phyloP scores from a whole-genome alignment of 1,140 invertebrate genomes.

The Thaumatotibia leucotreta region DNA sequence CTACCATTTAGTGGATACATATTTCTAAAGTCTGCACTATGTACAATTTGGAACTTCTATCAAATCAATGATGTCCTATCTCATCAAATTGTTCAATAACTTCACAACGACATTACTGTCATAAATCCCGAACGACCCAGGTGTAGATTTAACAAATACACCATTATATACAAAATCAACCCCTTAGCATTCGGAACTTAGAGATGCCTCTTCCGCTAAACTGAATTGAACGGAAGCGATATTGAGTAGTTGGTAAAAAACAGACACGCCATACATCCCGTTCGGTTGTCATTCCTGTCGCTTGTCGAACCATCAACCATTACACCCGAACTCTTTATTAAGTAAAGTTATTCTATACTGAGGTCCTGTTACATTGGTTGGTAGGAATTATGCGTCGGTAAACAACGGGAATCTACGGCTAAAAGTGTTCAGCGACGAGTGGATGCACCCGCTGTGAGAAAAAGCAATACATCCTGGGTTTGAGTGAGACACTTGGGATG shows the following conservation, averaged over 20 bases:
- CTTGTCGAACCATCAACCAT: too few relatives aligned
- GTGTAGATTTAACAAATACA: background rate
- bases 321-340: too few relatives aligned
- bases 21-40: too few relatives aligned
- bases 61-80: too few relatives aligned
- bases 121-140: background rate
- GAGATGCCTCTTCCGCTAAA: background rate
- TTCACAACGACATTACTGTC: background rate
- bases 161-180: background rate
- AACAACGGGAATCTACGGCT: background rate
- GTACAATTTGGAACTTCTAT: too few relatives aligned
- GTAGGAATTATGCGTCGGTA: background rate
- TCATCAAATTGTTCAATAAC: too few relatives aligned
- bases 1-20: too few relatives aligned
- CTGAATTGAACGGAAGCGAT: background rate
- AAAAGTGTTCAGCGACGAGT: background rate
- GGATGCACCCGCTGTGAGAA: background rate
- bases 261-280: background rate
- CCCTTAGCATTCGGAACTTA: background rate
- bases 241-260: background rate
- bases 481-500: background rate
- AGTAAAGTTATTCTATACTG: too few relatives aligned
- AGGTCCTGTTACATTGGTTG: background rate
- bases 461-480: background rate
- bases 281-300: background rate